Conservation (phyloP, 2,797 vertebrate species). For the Botia almorhae region DNA sequence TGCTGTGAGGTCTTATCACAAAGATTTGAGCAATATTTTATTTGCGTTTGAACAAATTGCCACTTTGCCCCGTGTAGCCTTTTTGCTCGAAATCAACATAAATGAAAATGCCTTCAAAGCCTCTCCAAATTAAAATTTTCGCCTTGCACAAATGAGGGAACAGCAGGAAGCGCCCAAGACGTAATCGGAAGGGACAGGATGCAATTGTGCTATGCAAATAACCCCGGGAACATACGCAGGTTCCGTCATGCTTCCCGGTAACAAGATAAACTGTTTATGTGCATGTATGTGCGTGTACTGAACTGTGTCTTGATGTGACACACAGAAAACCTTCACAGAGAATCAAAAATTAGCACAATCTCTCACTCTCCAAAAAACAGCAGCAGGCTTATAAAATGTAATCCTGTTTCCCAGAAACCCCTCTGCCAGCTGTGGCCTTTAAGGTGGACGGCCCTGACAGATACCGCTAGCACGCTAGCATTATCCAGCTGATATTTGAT, state of each 20-base stretch:
- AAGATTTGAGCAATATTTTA: constrained; percentile 38
- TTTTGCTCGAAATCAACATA: constrained; percentile 55
- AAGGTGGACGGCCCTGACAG: constrained; percentile 13
- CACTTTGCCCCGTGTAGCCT: constrained; percentile 29
- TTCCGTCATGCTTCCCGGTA: constrained; percentile 50
- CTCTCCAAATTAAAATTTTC: constrained; percentile 67
- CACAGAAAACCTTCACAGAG: constrained; percentile 2
- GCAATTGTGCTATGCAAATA: constrained; percentile 75
- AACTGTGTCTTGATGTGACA: constrained; percentile 19
- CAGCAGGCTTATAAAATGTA: constrained; percentile 32
- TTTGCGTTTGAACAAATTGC: constrained; percentile 52
- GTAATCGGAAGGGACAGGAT: constrained; percentile 76
- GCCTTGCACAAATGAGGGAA: constrained; percentile 65
- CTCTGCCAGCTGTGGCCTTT: constrained; percentile 14
- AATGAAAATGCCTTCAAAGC: constrained; percentile 67
- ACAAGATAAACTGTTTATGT: constrained; percentile 64
- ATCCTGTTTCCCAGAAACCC: constrained; percentile 38
- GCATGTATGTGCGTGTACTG: constrained; percentile 27
- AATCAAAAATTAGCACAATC: constrained; percentile 14
- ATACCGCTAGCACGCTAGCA: background rate
- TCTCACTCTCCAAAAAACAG: background rate
- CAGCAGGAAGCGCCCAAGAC: constrained; percentile 73
- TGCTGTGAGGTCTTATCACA: constrained; percentile 55
- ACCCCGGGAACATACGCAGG: constrained; percentile 68
- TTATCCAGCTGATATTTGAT: constrained; percentile 20